Conservation (phyloP, 2,113 vertebrate genomes). For the Pachypanchax playfairii region DNA sequence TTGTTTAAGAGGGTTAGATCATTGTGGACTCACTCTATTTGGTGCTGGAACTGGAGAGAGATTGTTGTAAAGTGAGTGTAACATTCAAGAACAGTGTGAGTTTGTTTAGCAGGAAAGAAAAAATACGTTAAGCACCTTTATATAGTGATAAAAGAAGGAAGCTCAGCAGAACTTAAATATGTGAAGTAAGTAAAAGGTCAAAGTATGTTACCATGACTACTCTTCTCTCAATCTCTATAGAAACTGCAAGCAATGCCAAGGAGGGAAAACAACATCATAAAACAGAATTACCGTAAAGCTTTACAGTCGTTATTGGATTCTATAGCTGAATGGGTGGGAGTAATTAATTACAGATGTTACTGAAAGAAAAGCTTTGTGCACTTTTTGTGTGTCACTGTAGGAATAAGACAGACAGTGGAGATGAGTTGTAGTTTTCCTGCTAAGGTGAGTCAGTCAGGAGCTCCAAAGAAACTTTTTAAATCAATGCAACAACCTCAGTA, state of each 20-base stretch:
- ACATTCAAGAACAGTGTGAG: conserved; percentile 17
- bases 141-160: conserved; percentile 33
- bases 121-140: conserved; percentile 43
- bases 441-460: conserved; percentile 54
- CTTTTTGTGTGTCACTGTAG: conserved; percentile 48
- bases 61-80: conserved; percentile 32
- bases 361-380: conserved; percentile 61
- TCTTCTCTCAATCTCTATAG: conserved; percentile 56
- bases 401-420: conserved; percentile 43
- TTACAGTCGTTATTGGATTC: conserved; percentile 71
- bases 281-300: conserved; percentile 63
- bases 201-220: conserved; percentile 3
- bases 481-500: too few species aligned
- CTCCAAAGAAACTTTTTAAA: too few species aligned
- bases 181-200: conserved; percentile 15
- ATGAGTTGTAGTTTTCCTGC: conserved; percentile 54
- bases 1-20: conserved; percentile 45
- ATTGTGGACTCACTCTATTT: conserved; percentile 38
- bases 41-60: conserved; percentile 17
- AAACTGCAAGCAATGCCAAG: conserved; percentile 52
- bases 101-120: conserved; percentile 18
- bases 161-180: background rate
- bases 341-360: conserved; percentile 73
- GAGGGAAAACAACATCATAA: conserved; percentile 70
- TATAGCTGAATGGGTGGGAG: conserved; percentile 65